phyloP scores from a whole-genome alignment of 2,888 invertebrate species.

The Petrophora chlorosata region DNA sequence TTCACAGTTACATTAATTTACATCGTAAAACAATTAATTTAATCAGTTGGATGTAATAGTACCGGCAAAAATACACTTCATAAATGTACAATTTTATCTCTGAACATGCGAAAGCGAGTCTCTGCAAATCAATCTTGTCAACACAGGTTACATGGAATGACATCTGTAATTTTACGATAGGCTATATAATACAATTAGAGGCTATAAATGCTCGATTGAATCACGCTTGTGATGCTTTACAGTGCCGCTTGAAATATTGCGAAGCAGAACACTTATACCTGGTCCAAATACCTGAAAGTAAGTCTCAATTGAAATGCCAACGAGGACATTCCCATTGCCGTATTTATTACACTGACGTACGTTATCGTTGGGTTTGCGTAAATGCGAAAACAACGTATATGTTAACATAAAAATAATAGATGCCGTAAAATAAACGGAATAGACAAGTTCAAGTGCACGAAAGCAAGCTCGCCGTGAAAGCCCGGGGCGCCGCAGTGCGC shows the following conservation, averaged over 20 bases:
- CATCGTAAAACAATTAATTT: slow-evolving; percentile 26
- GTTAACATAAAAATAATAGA: not conserved
- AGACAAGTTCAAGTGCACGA: slow-evolving; percentile 13
- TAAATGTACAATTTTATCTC: slow-evolving; percentile 11
- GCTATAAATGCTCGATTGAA: slow-evolving; percentile 60
- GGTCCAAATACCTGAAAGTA: slow-evolving; percentile 42
- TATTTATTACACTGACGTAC: not conserved
- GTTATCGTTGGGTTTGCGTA: not conserved
- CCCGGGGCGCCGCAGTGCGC: slow-evolving; percentile 49
- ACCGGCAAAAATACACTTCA: slow-evolving; percentile 13
- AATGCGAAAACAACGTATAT: not conserved
- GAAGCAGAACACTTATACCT: slow-evolving; percentile 25
- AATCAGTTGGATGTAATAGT: slow-evolving; percentile 12
- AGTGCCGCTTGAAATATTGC: slow-evolving; percentile 53
- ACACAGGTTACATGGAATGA: slow-evolving; percentile 41
- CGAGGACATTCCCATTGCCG: slow-evolving; percentile 44
- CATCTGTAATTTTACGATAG: slow-evolving; percentile 61
- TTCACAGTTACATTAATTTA: slow-evolving; percentile 33
- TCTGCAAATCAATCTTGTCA: slow-evolving; percentile 50
- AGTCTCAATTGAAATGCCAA: slow-evolving; percentile 47
- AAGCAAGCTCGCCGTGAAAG: slow-evolving; percentile 25
- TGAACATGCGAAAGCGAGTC: slow-evolving; percentile 21
- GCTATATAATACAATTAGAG: slow-evolving; percentile 65
- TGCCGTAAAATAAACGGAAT: not conserved
- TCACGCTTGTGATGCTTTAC: slow-evolving; percentile 58